phyloP scores from a whole-genome alignment of 2,888 invertebrate genomes.

The Stenolophus ochropezus region DNA sequence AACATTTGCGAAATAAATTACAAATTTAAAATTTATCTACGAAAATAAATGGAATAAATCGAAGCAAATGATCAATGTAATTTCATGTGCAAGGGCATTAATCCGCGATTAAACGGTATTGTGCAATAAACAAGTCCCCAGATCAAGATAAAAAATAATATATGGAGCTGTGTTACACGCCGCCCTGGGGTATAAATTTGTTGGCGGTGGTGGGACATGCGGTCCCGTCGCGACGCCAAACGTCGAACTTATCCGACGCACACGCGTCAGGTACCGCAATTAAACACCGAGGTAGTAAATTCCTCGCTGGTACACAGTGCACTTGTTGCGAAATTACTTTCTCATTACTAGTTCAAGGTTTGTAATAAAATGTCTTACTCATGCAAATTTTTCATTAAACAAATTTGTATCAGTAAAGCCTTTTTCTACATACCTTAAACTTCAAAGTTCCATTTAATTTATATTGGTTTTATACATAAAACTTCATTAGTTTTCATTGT shows the following conservation, averaged over 20 bases:
- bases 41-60: too few relatives aligned
- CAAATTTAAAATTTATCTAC: too few relatives aligned
- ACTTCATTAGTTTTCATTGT: too few relatives aligned
- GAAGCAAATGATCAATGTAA: neutral
- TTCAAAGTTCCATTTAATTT: too few relatives aligned
- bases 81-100: conserved; percentile 3
- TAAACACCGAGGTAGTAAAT: neutral
- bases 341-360: too few relatives aligned
- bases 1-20: too few relatives aligned
- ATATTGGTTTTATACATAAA: too few relatives aligned
- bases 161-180: neutral
- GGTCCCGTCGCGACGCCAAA: neutral
- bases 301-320: too few relatives aligned
- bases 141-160: conserved; percentile 16
- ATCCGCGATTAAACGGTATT: neutral
- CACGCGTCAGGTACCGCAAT: neutral
- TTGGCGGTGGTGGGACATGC: neutral
- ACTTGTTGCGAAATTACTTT: neutral
- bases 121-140: conserved; percentile 17
- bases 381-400: too few relatives aligned
- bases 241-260: neutral
- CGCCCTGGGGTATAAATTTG: conserved; percentile 16
- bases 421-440: too few relatives aligned
- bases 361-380: too few relatives aligned
- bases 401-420: too few relatives aligned